Evolutionary conservation across 2,888 invertebrate species (phyloP), one percentile per base, ranked within the genome.

Genomic region (Rhorus exstirpatorius): DNA sequence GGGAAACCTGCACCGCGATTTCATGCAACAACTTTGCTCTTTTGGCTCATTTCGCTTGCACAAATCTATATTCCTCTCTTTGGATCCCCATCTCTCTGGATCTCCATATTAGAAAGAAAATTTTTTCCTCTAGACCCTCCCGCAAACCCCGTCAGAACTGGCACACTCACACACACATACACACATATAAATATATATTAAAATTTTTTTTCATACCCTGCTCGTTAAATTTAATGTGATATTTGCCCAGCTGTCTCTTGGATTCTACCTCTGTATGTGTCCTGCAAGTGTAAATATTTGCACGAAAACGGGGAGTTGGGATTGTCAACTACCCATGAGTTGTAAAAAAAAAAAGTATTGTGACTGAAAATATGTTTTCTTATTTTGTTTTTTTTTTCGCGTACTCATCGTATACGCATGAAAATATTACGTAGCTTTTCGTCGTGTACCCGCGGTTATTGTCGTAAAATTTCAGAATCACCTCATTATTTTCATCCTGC

Each of bases 151-250:
- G 6, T 31, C 31, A 31, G n/a, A n/a, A n/a, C 35, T 14, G 3
- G 7, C 4, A 12, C 12, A 1, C 12, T 19, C 7, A 35, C 7
- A 61, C 19, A 31, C 31, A 31, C 31, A 31, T 3, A 31, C 31
- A 31, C 31, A 31, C 31, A 26, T 1, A 12, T 10, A 4, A 1
- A 60, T n/a, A 31, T 14, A 12, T 26, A 3, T 17, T n/a, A 21
- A 21, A 17, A 17, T 49, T 3, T 21, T 26, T 60, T 65, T 19
- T 24, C 51, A 12, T 63, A 51, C 60, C 60, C 51, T 67, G 7
- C 19, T 67, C 67, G 51, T 72, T 53, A 24, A 61, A 61, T 74
- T 74, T 68, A 60, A 51, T 68, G 51, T 14, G 67, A 68, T 38
- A 60, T 68, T 77, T 58, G 19, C 24, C 10, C 1, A 24, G 38